Evolutionary conservation across 2,113 vertebrate genomes (phyloP), one percentile per base, ranked within the genome.

Genomic region (Apeltes quadracus): DNA sequence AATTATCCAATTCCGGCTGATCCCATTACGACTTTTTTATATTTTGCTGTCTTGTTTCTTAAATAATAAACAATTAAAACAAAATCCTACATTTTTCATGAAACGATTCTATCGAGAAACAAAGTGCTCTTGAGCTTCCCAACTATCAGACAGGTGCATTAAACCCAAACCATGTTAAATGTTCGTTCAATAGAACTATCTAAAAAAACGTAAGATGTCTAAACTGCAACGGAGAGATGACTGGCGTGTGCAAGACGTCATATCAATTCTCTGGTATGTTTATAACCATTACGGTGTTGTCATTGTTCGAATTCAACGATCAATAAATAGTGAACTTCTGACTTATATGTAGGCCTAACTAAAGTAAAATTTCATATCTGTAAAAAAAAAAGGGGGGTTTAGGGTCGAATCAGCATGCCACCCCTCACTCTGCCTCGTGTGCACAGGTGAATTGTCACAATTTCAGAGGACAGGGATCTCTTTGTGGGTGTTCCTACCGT

Each of bases 401-500:
- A 38, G 22, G 22, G 14, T 50, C 22, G 6, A 20, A 11, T 7
- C 14, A 4, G 39, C 53, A 62, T 29, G 64, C 12, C 39, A 48
- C 27, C 11, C 22, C 25, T 59, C 9, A 22, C 12, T 18, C 25
- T 57, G 54, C 15, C 64, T 53, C 1, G 18, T 36, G 12, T 44
- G 62, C 20, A 73, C 51, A n/a, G 1, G 29, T 71, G 22, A 46
- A 36, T 27, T 43, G 34, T 27, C 36, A 41, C 44, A 43, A 54
- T 39, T 25, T 2, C 25, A 36, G n/a, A 61, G 5, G 27, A 50
- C 43, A 75, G 34, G 55, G 50, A 29, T 3, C n/a, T 73, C 43
- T 72, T 50, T 69, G 39, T 29, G 58, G 27, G 15, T 71, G 65
- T 66, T 36, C 56, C 54, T 50, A 63, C 58, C 1, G 41, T 75